Percentiles rank a stretch among this genome's conserved stretches.
Conservation (phyloP, 2,888 invertebrate genomes). For the Cyclophora albipunctata region DNA sequence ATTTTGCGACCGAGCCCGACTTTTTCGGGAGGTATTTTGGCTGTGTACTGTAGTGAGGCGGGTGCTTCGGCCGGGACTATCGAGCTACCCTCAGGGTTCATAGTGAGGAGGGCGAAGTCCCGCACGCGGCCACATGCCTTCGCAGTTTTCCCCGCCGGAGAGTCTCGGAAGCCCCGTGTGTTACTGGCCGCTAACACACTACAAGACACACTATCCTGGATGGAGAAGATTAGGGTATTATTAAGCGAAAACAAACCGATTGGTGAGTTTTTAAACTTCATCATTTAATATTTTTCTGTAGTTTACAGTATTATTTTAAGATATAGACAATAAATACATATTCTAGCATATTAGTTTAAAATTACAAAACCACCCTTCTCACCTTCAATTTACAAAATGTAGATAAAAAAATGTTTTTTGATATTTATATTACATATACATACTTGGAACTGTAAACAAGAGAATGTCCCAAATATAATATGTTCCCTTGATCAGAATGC, state of each 20-base stretch:
- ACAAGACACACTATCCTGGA: conserved; percentile 81
- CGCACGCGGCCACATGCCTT: conserved; percentile 81
- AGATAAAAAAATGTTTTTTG: no score
- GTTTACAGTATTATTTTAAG: no score
- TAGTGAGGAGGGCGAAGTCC: conserved; percentile 79
- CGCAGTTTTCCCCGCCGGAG: conserved; percentile 77
- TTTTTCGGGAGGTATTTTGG: conserved; percentile 70
- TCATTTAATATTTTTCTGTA: conserved; percentile 3
- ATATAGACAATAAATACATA: no score
- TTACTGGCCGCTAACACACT: conserved; percentile 79
- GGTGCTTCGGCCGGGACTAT: conserved; percentile 65
- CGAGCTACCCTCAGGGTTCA: conserved; percentile 74
- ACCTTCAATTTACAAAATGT: no score
- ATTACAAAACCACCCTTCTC: no score
- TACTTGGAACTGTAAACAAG: no score
- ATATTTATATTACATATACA: no score
- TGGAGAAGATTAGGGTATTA: conserved; percentile 76
- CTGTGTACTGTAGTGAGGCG: conserved; percentile 72
- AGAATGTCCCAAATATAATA: no score
- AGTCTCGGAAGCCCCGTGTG: conserved; percentile 77
- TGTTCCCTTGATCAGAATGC: no score
- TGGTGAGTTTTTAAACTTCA: conserved; percentile 29
- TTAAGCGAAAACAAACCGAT: conserved; percentile 51
- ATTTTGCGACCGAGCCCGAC: conserved; percentile 74
- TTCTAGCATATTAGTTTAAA: no score